A percentile compares a stretch with the other conserved stretches of the same genome.
Conservation (phyloP, 2,113 vertebrate genomes). For the Crotalus helleri region DNA sequence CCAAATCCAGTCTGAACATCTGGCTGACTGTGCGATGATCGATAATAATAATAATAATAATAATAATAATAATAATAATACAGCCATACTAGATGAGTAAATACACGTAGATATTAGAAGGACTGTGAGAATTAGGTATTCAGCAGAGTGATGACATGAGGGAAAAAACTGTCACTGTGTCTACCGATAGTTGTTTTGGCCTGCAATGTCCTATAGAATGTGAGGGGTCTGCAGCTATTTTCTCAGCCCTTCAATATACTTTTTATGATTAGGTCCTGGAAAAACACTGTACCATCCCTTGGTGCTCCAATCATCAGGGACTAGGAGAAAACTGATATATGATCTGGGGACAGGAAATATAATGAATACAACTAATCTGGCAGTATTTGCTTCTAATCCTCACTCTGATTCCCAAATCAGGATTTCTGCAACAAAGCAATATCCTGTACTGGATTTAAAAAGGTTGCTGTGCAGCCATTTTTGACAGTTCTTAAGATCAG, state of each 20-base stretch:
- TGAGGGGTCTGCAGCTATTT: background rate
- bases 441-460: background rate
- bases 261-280: background rate
- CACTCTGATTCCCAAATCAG: background rate
- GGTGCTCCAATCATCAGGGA: background rate
- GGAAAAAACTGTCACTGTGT: background rate
- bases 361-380: background rate
- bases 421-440: background rate
- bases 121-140: background rate
- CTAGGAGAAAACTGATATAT: background rate
- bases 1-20: no score
- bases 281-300: background rate
- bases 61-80: background rate
- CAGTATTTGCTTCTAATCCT: background rate
- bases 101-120: background rate
- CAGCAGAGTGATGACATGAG: background rate
- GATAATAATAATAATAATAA: background rate
- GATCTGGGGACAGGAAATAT: background rate
- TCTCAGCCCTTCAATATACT: background rate
- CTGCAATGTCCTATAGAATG: background rate
- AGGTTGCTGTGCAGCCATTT: background rate
- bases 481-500: background rate
- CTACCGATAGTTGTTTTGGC: background rate
- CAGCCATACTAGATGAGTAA: background rate
- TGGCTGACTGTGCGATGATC: no score